These are phyloP conservation scores for Caerostris darwini DNA, from an alignment of 1,140 invertebrate species.

Conservation along the genomic window DNA sequence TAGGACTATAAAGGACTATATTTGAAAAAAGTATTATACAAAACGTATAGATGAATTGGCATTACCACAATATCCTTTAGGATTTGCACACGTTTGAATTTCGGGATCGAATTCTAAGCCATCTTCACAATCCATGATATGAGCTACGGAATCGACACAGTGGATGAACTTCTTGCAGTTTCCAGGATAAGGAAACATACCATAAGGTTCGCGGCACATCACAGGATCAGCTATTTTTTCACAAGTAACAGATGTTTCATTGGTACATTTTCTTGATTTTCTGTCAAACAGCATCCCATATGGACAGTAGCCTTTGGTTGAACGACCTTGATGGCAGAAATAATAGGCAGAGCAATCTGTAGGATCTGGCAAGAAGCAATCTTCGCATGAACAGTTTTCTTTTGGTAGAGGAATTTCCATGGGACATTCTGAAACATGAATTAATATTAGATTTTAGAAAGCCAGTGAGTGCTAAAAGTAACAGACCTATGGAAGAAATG, in stretches of 20 bases:
- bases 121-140: slow-evolving; percentile 79
- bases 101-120: slow-evolving; percentile 54
- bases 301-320: slow-evolving; percentile 81
- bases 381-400: slow-evolving; percentile 35
- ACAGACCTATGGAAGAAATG: no score
- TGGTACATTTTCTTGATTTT: slow-evolving; percentile 83
- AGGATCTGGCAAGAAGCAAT: slow-evolving; percentile 17
- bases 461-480: no score
- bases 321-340: neutral
- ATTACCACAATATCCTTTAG: slow-evolving; percentile 51
- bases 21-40: no score
- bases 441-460: no score
- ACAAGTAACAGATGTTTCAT: slow-evolving; percentile 46
- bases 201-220: slow-evolving; percentile 3
- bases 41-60: neutral
- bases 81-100: neutral
- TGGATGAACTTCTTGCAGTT: slow-evolving; percentile 79
- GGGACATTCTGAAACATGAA: slow-evolving; percentile 15
- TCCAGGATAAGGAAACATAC: slow-evolving; percentile 43
- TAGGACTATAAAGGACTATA: no score
- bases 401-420: neutral
- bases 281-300: slow-evolving; percentile 84
- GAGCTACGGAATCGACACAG: slow-evolving; percentile 78
- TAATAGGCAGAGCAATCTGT: slow-evolving; percentile 10
- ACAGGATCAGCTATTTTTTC: slow-evolving; percentile 13